phyloP scores from a whole-genome alignment of 2,888 invertebrate genomes.

The Thera obeliscata region DNA sequence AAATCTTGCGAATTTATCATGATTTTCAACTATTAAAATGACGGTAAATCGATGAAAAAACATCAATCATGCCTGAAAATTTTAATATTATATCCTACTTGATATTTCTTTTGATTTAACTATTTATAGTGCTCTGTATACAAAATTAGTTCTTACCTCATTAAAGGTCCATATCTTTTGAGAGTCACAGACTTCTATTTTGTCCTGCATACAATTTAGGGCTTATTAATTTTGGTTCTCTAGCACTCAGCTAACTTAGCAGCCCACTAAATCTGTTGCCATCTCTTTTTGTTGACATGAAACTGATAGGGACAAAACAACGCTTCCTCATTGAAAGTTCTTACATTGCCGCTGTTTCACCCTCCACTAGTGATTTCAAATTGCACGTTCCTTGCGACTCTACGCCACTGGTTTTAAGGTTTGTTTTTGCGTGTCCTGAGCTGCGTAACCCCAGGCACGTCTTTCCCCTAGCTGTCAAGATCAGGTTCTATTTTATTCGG shows the following conservation, averaged over 20 bases:
- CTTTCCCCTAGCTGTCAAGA: conserved; percentile 68
- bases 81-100: background rate
- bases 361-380: background rate
- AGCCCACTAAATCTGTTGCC: no score
- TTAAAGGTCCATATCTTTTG: background rate
- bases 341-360: background rate
- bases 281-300: no score
- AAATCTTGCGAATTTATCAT: background rate
- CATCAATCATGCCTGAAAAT: background rate
- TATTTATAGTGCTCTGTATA: background rate
- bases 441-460: conserved; percentile 20
- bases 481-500: conserved; percentile 68
- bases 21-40: background rate
- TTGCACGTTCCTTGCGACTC: background rate
- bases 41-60: background rate
- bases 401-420: conserved; percentile 3
- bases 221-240: background rate
- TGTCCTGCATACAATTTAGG: background rate
- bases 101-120: background rate
- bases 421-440: conserved; percentile 22
- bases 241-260: no score
- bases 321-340: no score
- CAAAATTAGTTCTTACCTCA: conserved; percentile 4
- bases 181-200: background rate
- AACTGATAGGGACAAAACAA: no score